Evolutionary conservation across 2,113 vertebrate species (phyloP).

Genomic region (Pterocles gutturalis): DNA sequence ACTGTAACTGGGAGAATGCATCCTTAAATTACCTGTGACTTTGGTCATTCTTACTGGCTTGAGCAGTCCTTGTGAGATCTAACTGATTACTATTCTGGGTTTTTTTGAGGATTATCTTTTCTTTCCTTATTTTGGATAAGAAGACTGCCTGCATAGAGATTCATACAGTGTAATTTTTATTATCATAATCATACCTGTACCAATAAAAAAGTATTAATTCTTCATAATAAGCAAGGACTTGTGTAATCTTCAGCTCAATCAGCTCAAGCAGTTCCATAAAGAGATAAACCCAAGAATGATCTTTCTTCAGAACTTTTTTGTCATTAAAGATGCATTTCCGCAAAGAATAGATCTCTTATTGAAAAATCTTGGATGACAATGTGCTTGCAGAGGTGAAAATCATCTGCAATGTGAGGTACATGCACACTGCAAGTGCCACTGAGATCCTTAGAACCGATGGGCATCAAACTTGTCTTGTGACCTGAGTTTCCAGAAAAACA

Average conservation of each 20-base stretch:
- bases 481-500: not conserved
- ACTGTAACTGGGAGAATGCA: not conserved
- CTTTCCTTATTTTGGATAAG: not conserved
- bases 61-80: not conserved
- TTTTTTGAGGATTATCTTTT: not conserved
- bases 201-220: not conserved
- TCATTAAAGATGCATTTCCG: not conserved
- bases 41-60: not conserved
- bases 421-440: not conserved
- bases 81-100: rapidly evolving
- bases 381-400: not conserved
- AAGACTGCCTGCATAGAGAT: not conserved
- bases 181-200: not conserved
- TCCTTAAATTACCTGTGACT: not conserved
- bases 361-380: not conserved
- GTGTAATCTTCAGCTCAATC: not conserved
- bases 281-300: not conserved
- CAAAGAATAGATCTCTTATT: not conserved
- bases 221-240: not conserved
- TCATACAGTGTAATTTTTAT: not conserved
- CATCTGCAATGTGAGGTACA: not conserved
- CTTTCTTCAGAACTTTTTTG: not conserved
- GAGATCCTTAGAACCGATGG: not conserved
- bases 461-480: not conserved
- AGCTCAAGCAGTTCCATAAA: not conserved